Evolutionary conservation across 2,797 vertebrate species (phyloP), one percentile per base, ranked within the genome.

Genomic region (Meriones psammophilus): DNA sequence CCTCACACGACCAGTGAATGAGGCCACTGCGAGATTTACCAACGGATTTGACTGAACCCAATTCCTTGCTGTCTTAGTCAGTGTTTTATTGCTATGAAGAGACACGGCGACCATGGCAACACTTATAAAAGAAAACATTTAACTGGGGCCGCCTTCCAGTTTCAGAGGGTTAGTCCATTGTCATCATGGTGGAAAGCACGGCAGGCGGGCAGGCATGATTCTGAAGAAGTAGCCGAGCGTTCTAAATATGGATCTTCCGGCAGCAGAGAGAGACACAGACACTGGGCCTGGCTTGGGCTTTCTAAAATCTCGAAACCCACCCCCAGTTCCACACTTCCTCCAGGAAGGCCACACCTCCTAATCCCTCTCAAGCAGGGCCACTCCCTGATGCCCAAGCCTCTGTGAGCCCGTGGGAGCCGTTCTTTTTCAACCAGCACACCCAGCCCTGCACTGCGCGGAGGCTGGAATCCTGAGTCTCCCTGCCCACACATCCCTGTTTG

Each of bases 1-100:
- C 97, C 97, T 97, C 98, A 96, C 93, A 98, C 97, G 98, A 98
- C 98, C 98, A 98, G 98, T 98, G 98, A 98, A 98, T 98, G 98
- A 98, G 97, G 96, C 97, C 98, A 98, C 98, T 98, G 98, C 98
- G 98, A 98, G 98, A 98, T 98, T 97, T 98, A 98, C 98, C 98
- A 98, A 96, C 97, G 96, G 97, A 95, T 96, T 96, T 98, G 98
- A 98, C 98, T 98, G 94, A 98, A 98, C 96, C 54, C 98, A 98
- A 15, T 76, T 76, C 42, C 24, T 76, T 22, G 14, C 12, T 46
- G 42, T 46, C 73, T 74, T 42, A 42, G 62, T 17, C 56, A 58
- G 39, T 3, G 24, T 42, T 76, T 24, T 26, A 14, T 76, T 28
- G 73, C 42, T 46, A 24, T 14, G 73, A 76, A 46, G 73, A 46